A percentile compares a stretch with the other conserved stretches of the same genome.
These are phyloP conservation scores for Aethina tumida DNA, from an alignment of 1,140 invertebrate species.

Conservation along the genomic window DNA sequence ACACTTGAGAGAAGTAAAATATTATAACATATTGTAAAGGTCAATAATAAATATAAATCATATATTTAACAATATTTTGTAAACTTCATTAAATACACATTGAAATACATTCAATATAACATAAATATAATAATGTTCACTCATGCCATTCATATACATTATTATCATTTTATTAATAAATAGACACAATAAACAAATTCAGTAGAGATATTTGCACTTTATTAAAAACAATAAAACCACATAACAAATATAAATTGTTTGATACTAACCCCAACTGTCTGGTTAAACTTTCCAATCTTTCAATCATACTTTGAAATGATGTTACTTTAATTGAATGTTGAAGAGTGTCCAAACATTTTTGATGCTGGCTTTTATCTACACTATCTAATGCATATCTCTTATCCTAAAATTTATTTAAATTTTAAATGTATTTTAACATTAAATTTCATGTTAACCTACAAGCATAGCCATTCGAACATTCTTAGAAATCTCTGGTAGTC, in stretches of 20 bases:
- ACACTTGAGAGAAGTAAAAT: no score
- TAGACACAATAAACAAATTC: neutral
- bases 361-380: slow-evolving; percentile 71
- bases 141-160: neutral
- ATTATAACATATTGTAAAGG: no score
- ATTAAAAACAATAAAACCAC: neutral
- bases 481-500: slow-evolving; percentile 75
- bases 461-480: slow-evolving; percentile 71
- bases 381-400: slow-evolving; percentile 73
- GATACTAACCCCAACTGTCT: slow-evolving; percentile 65
- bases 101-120: slow-evolving; percentile 1
- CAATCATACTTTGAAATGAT: slow-evolving; percentile 82
- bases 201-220: neutral
- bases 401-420: slow-evolving; percentile 57
- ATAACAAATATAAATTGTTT: neutral
- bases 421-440: no score
- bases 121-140: neutral
- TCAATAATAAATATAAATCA: no score
- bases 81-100: no score
- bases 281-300: slow-evolving; percentile 81
- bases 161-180: neutral
- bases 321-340: slow-evolving; percentile 92
- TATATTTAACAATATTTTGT: no score
- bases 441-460: slow-evolving; percentile 48
- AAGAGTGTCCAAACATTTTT: slow-evolving; percentile 83